Evolutionary conservation across 2,797 vertebrate species (phyloP), one percentile per base, ranked within the genome.

Genomic region (Micromesistius poutassou): DNA sequence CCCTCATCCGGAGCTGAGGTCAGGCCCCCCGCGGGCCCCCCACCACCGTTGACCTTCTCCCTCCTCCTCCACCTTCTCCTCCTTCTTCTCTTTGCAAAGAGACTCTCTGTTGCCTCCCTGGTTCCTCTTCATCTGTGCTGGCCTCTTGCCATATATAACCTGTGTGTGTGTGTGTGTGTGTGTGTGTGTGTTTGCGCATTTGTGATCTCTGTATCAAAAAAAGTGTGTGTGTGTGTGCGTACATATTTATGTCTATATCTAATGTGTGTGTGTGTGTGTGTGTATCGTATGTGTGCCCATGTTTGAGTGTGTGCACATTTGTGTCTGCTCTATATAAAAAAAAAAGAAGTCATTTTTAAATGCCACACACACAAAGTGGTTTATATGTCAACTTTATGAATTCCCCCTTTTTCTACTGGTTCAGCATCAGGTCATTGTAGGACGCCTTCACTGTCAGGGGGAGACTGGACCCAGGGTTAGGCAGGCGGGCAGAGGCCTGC

Each of bases 1-100:
- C 87, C 10, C 90, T 96, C 75, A 89, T 93, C 16, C 90, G 90
- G 80, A 33, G 76, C 82, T 91, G 90, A 85, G 10, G 7, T 19
- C 6, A 8, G 70, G 76, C 76, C 74, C 76, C 33, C 68, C 30
- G 22, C n/a, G 19, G 62, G 36, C 30, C 12, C 35, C 66, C 6
- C 30, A 79, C 77, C 62, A 25, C 62, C 25, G 28, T 68, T 68
- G 28, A 28, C 25, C 62, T 68, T 68, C 25, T 68, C 62, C n/a
- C 10, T 13, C 62, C 13, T 28, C 10, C 14, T 71, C n/a, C n/a
- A n/a, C 2, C 19, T 19, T 1, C 28, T 2, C 19, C 7, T 68
- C 3, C 7, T 70, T 35, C n/a, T 5, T 3, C 19, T 68, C 42
- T 2, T 22, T 7, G n/a, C 36, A 38, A 38, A 38, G 36, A 38